Evolutionary conservation across 2,888 invertebrate species (phyloP).

Genomic region (Bugula neritina): DNA sequence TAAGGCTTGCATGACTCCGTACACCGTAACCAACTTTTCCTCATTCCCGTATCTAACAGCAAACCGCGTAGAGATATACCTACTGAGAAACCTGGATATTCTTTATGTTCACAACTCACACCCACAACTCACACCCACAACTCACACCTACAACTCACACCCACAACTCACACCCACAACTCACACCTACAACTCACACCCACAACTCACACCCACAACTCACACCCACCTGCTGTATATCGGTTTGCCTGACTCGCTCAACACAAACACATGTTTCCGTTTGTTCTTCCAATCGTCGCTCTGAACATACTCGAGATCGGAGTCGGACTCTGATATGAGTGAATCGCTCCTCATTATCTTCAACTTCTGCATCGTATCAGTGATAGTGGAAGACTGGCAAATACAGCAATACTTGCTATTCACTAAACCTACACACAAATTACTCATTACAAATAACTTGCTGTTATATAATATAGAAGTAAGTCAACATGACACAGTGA

Average conservation of each 20-base stretch:
- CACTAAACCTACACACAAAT: too few species aligned
- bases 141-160: background rate
- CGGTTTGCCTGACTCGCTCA: conserved; percentile 93
- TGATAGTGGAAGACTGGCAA: background rate
- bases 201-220: background rate
- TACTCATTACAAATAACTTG: too few species aligned
- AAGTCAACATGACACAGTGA: too few species aligned
- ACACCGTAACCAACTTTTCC: conserved; percentile 85
- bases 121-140: background rate
- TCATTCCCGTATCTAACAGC: conserved; percentile 76
- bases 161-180: background rate
- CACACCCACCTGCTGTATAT: conserved; percentile 74
- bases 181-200: background rate
- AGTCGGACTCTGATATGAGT: conserved; percentile 32
- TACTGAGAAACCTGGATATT: background rate
- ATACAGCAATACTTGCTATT: too few species aligned
- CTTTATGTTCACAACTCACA: background rate
- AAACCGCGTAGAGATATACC: too few species aligned
- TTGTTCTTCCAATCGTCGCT: conserved; percentile 67
- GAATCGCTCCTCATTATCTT: background rate
- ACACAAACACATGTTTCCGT: conserved; percentile 84
- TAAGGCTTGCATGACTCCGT: conserved; percentile 75
- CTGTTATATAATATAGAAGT: too few species aligned
- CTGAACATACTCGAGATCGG: conserved; percentile 43
- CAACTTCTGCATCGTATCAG: background rate